phyloP scores from a whole-genome alignment of 2,888 invertebrate genomes.

The Andrena trimmerana region DNA sequence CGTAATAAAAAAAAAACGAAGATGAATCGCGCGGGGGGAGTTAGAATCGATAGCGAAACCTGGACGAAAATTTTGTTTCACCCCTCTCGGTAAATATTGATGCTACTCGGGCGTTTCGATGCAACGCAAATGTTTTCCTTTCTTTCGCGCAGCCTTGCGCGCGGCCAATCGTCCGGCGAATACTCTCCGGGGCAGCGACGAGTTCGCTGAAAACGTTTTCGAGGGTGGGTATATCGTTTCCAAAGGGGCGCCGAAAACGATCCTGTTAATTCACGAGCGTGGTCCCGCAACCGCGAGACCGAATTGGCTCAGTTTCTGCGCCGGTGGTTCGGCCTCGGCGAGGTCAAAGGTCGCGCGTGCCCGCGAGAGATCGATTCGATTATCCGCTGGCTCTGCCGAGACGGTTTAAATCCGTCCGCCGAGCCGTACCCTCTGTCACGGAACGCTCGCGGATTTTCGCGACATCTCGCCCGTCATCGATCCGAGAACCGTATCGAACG shows the following conservation, averaged over 20 bases:
- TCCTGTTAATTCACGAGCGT: background rate
- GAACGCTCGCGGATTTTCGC: slow-evolving; percentile 11
- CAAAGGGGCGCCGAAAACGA: background rate
- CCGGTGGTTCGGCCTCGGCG: slow-evolving; percentile 24
- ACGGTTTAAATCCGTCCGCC: slow-evolving; percentile 43
- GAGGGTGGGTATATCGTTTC: background rate
- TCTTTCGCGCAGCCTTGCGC: background rate
- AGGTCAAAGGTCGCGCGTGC: slow-evolving; percentile 69
- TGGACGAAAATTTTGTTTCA: slow-evolving; percentile 37
- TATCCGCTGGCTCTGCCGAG: slow-evolving; percentile 41
- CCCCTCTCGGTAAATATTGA: slow-evolving; percentile 28
- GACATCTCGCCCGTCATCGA: background rate
- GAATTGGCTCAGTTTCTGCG: slow-evolving; percentile 37
- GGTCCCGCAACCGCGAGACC: background rate
- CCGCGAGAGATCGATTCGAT: slow-evolving; percentile 67
- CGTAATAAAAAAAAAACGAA: background rate
- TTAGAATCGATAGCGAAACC: slow-evolving; percentile 31
- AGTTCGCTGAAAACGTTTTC: background rate
- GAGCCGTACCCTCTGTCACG: slow-evolving; percentile 1
- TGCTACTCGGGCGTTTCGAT: background rate
- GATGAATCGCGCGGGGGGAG: slow-evolving; percentile 1
- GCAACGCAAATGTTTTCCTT: slow-evolving; percentile 27
- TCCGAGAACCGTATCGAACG: slow-evolving; percentile 13
- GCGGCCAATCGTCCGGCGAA: background rate
- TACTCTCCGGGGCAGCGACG: background rate